phyloP scores from a whole-genome alignment of 2,888 invertebrate genomes.

The Pristionchus maxplancki region DNA sequence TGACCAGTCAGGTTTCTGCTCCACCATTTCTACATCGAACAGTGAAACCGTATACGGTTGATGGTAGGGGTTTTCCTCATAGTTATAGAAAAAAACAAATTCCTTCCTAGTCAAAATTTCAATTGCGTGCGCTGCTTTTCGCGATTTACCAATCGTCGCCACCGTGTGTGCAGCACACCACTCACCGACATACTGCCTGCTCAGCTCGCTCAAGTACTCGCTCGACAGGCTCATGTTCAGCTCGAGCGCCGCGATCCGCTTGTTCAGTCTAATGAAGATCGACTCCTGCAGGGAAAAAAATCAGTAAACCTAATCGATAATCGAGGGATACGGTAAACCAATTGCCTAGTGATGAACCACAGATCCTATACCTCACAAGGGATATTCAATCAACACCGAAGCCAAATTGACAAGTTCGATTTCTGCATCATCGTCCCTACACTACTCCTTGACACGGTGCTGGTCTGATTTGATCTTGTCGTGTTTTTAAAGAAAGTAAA shows the following conservation, averaged over 20 bases:
- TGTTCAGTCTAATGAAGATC: slow-evolving; percentile 94
- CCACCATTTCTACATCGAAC: not conserved
- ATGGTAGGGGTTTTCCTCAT: too few relatives aligned
- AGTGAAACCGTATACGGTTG: too few relatives aligned
- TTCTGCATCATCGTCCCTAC: too few relatives aligned
- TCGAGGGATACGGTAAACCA: not conserved
- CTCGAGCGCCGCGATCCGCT: slow-evolving; percentile 90
- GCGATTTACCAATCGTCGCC: too few relatives aligned
- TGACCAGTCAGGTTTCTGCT: not conserved
- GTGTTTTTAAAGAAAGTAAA: too few relatives aligned
- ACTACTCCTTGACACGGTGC: not conserved
- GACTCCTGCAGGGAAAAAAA: slow-evolving; percentile 83
- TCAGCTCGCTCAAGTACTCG: slow-evolving; percentile 95
- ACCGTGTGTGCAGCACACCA: not conserved
- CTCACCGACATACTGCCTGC: slow-evolving; percentile 79
- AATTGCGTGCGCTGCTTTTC: too few relatives aligned
- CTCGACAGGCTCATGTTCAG: slow-evolving; percentile 96
- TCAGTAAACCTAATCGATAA: not conserved
- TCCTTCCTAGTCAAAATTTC: too few relatives aligned
- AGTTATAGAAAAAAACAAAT: too few relatives aligned
- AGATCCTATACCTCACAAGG: too few relatives aligned
- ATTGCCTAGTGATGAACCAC: not conserved
- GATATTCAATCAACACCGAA: too few relatives aligned
- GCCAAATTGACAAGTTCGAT: too few relatives aligned
- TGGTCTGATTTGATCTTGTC: too few relatives aligned